Evolutionary conservation across 2,113 vertebrate species (phyloP), one percentile per base, ranked within the genome.

Genomic region (Anolis sagrei): DNA sequence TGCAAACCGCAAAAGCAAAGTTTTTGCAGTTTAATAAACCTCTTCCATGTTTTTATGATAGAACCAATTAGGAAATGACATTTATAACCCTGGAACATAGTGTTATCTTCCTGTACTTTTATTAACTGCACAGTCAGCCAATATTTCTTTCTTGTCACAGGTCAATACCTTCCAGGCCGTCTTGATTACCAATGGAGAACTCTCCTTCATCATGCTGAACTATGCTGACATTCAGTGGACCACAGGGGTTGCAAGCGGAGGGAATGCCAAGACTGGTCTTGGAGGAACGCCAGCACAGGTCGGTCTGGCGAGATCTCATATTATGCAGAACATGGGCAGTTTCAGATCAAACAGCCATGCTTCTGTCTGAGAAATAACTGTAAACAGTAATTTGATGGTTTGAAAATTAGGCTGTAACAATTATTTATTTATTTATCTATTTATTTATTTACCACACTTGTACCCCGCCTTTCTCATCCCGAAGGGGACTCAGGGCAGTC

Each of bases 81-180:
- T 44, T 44, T 44, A 44, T 44, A 5, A 44, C 39, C 39, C 39
- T 4, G 39, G 39, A 44, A 44, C 39, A 44, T 4, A 44, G 39
- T 44, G 39, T 44, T 58, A 19, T 34, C 77, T 44, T n/a, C 29
- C 3, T 23, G 36, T n/a, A 5, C n/a, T 32, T 81, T 11, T 32
- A 16, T 27, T 1, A 25, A 1, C 61, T 61, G 5, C 10, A 4
- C 14, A 19, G 51, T 58, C 18, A 18, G 3, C 54, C 14, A 1
- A 7, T 19, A 48, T 48, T 77, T 54, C 1, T 7, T 21, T 5
- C 29, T 61, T 14, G 2, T 44, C 5, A 1, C 49, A 92, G 91
- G 75, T 49, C 29, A 94, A 91, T 77, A 89, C 88, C 1, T 90
- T 92, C 79, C 91, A 83, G 70, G 69, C 61, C 39, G 49, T 87